Percentiles rank a stretch among this genome's conserved stretches.
Conservation (phyloP, 2,888 invertebrate species). For the Pteria penguin region DNA sequence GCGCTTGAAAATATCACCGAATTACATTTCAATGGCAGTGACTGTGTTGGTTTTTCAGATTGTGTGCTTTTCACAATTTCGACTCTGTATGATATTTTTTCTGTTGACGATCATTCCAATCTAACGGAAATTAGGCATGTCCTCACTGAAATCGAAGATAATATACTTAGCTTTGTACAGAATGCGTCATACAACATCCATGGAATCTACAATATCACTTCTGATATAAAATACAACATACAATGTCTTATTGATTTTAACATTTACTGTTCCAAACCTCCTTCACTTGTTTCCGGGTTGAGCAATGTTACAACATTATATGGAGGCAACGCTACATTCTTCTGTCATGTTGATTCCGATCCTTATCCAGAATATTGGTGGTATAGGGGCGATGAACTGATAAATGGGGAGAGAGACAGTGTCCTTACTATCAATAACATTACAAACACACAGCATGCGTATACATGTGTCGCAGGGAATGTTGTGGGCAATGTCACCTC, state of each 20-base stretch:
- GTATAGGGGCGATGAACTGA: constrained; percentile 29
- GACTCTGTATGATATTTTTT: no score
- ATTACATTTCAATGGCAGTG: no score
- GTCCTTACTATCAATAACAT: constrained; percentile 30
- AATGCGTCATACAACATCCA: neutral
- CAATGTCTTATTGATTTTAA: constrained; percentile 4
- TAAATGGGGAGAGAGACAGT: constrained; percentile 1
- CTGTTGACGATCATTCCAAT: no score
- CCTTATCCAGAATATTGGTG: constrained; percentile 41
- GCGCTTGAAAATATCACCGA: no score
- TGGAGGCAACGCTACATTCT: constrained; percentile 20
- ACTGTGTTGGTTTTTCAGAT: no score
- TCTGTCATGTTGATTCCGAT: constrained; percentile 30
- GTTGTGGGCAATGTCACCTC: constrained; percentile 46
- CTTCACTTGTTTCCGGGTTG: constrained; percentile 6
- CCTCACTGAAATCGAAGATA: neutral
- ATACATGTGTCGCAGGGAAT: constrained; percentile 45
- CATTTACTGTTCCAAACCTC: constrained; percentile 40
- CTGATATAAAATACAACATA: neutral
- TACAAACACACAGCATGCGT: constrained; percentile 20
- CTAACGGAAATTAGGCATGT: no score
- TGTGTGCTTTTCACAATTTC: no score
- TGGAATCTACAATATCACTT: neutral
- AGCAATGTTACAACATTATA: constrained; percentile 15
- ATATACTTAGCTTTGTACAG: neutral